Conservation (phyloP, 2,888 invertebrate species). For the Netelia virgata region DNA sequence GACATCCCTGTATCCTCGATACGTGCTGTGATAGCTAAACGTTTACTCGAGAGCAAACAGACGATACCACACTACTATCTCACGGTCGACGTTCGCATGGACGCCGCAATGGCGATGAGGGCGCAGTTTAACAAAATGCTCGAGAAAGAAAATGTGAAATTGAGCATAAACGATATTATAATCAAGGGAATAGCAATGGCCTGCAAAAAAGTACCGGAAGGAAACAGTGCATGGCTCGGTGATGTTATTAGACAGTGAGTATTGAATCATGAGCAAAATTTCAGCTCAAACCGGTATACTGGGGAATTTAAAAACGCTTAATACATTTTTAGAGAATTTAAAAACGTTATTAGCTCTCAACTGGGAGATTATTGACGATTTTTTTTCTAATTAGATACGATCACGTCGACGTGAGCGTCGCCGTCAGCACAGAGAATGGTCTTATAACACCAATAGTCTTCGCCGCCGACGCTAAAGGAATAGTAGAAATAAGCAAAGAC, state of each 20-base stretch:
- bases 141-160: constrained; percentile 92
- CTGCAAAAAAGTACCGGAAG: constrained; percentile 95
- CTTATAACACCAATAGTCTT: constrained; percentile 98
- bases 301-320: background rate
- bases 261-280: constrained; percentile 26
- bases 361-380: background rate
- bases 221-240: constrained; percentile 98
- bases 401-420: constrained; percentile 97
- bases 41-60: constrained; percentile 95
- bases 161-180: constrained; percentile 98
- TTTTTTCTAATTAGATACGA: constrained; percentile 88
- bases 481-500: constrained; percentile 92
- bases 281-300: background rate
- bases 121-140: constrained; percentile 92
- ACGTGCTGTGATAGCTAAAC: constrained; percentile 94
- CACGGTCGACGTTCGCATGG: constrained; percentile 93
- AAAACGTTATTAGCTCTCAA: background rate
- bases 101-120: constrained; percentile 90
- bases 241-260: constrained; percentile 95
- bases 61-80: constrained; percentile 99
- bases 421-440: constrained; percentile 97
- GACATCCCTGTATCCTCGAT: constrained; percentile 95
- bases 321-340: constrained; percentile 14
- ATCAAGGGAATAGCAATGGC: constrained; percentile 97
- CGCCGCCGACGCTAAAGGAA: constrained; percentile 95